phyloP scores from a whole-genome alignment of 2,888 invertebrate genomes.

The Drosophila mercatorum region DNA sequence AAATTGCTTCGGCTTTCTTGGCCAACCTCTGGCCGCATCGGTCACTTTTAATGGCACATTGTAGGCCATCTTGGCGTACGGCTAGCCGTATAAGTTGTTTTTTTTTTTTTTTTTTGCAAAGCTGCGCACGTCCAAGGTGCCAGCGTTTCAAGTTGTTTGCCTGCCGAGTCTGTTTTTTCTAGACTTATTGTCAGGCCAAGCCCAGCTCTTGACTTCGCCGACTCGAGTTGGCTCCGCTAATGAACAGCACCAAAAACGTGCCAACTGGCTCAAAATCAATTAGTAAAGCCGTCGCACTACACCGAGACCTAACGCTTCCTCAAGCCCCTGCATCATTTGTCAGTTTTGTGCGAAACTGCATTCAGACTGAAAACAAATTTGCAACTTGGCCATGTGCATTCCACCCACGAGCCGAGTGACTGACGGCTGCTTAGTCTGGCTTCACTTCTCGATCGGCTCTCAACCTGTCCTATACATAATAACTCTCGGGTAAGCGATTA shows the following conservation, averaged over 20 bases:
- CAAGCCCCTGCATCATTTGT: constrained; percentile 52
- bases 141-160: constrained; percentile 14
- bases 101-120: constrained; percentile 34
- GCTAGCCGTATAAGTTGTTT: constrained; percentile 11
- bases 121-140: constrained; percentile 40
- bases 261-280: constrained; percentile 74
- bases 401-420: constrained; percentile 47
- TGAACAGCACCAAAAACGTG: constrained; percentile 72
- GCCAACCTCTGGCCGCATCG: constrained; percentile 65
- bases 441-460: constrained; percentile 26
- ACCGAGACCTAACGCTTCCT: not conserved
- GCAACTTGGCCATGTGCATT: constrained; percentile 28
- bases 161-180: constrained; percentile 19
- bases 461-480: constrained; percentile 6
- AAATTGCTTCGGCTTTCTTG: not conserved
- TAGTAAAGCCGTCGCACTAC: constrained; percentile 56
- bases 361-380: constrained; percentile 53
- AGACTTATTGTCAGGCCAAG: constrained; percentile 41
- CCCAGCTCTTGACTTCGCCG: constrained; percentile 21
- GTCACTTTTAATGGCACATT: constrained; percentile 66
- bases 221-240: constrained; percentile 59
- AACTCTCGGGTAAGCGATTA: constrained; percentile 39
- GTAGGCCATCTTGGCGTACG: constrained; percentile 59
- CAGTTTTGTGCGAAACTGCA: constrained; percentile 77
- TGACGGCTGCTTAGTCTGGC: constrained; percentile 47